phyloP scores from a whole-genome alignment of 35 echinoderm and acorn worm species.

The Eucidaris tribuloides region DNA sequence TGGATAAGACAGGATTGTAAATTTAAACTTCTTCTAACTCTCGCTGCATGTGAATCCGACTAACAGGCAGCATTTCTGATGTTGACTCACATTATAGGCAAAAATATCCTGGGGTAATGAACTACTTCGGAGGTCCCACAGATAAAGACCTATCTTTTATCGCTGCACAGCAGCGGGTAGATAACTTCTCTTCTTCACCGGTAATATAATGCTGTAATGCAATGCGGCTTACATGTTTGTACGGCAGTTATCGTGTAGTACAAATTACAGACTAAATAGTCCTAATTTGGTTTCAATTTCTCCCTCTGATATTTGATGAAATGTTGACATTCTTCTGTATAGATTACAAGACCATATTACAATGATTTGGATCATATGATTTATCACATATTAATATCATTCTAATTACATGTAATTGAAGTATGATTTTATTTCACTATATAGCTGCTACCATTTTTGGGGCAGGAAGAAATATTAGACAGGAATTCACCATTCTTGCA shows the following conservation, averaged over 20 bases:
- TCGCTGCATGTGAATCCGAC: constrained; percentile 4
- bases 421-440: too few relatives aligned
- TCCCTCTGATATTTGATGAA: too few relatives aligned
- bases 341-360: not conserved
- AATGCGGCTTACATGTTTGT: constrained; percentile 15
- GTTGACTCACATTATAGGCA: constrained; percentile 33
- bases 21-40: constrained; percentile 14
- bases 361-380: too few relatives aligned
- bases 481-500: too few relatives aligned
- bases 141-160: constrained; percentile 18
- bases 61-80: not conserved
- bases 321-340: not conserved
- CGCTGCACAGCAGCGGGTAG: not conserved
- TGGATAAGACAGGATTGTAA: constrained; percentile 13
- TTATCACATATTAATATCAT: too few relatives aligned
- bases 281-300: constrained; percentile 13
- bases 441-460: too few relatives aligned
- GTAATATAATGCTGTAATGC: not conserved
- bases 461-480: too few relatives aligned
- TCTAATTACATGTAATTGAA: too few relatives aligned
- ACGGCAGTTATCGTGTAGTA: not conserved
- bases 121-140: constrained; percentile 18
- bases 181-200: not conserved
- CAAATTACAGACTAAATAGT: constrained; percentile 22
- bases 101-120: constrained; percentile 22